phyloP scores from a whole-genome alignment of 2,888 invertebrate species.

The Epinotia nisella region DNA sequence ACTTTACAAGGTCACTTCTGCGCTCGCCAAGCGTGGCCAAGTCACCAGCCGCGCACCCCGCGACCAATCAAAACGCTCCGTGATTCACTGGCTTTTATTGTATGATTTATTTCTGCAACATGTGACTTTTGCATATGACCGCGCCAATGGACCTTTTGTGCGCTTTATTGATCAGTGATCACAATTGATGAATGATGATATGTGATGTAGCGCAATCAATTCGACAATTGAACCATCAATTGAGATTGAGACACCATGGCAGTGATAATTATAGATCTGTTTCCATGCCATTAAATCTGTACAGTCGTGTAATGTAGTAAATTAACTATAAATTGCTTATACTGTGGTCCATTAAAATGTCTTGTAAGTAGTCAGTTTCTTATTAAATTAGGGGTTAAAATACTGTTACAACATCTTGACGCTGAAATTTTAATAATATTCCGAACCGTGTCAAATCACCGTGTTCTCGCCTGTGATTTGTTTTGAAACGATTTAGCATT shows the following conservation, averaged over 20 bases:
- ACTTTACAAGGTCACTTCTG: conserved; percentile 37
- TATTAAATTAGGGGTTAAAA: no score
- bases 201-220: conserved; percentile 26
- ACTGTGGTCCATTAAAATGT: neutral
- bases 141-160: conserved; percentile 27
- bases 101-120: conserved; percentile 43
- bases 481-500: neutral
- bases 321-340: neutral
- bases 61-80: conserved; percentile 26
- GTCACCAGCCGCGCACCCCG: conserved; percentile 10
- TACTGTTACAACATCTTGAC: no score
- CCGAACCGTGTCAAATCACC: neutral
- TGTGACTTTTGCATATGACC: conserved; percentile 40
- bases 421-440: neutral
- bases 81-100: conserved; percentile 34
- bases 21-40: conserved; percentile 27
- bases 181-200: conserved; percentile 2
- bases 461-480: neutral
- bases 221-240: conserved; percentile 26
- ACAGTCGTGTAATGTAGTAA: neutral
- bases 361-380: neutral
- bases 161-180: conserved; percentile 11
- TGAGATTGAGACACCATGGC: conserved; percentile 24
- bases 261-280: conserved; percentile 7
- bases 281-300: conserved; percentile 9